Evolutionary conservation across 2,888 invertebrate species (phyloP).

Genomic region (Leptinotarsa tumamoca): DNA sequence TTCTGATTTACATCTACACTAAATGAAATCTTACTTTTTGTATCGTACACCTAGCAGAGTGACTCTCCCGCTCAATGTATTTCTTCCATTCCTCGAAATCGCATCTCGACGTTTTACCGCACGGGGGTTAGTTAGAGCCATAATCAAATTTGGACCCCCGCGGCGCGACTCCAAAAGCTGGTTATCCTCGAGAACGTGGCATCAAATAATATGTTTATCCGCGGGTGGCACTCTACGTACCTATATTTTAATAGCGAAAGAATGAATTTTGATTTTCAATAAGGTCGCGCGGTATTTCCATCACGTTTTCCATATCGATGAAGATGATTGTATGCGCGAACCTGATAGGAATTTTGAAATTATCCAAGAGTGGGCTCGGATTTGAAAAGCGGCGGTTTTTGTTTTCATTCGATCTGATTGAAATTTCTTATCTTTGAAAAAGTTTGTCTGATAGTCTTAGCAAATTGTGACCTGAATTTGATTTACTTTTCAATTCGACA

Average conservation of each 20-base stretch:
- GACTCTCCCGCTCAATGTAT: not conserved
- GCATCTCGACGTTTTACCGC: constrained; percentile 3
- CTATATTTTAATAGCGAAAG: constrained; percentile 65
- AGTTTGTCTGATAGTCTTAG: too few species aligned
- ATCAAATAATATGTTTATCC: constrained; percentile 62
- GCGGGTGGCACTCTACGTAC: constrained; percentile 58
- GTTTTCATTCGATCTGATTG: constrained; percentile 23
- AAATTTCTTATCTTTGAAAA: not conserved
- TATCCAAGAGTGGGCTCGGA: not conserved
- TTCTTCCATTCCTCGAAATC: not conserved
- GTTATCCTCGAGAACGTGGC: constrained; percentile 38
- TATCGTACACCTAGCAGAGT: not conserved
- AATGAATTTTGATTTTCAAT: constrained; percentile 68
- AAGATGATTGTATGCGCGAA: constrained; percentile 38
- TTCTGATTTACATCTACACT: too few species aligned
- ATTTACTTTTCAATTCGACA: not conserved
- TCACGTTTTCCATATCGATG: constrained; percentile 59
- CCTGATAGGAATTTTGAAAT: constrained; percentile 41
- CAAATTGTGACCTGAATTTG: too few species aligned
- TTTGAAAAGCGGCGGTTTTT: not conserved
- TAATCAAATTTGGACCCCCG: constrained; percentile 55
- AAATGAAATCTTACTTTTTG: too few species aligned
- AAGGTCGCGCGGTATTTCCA: constrained; percentile 57
- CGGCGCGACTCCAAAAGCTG: constrained; percentile 45
- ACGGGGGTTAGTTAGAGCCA: constrained; percentile 13